Conservation (phyloP, 2,113 vertebrate genomes). For the Promerops cafer region DNA sequence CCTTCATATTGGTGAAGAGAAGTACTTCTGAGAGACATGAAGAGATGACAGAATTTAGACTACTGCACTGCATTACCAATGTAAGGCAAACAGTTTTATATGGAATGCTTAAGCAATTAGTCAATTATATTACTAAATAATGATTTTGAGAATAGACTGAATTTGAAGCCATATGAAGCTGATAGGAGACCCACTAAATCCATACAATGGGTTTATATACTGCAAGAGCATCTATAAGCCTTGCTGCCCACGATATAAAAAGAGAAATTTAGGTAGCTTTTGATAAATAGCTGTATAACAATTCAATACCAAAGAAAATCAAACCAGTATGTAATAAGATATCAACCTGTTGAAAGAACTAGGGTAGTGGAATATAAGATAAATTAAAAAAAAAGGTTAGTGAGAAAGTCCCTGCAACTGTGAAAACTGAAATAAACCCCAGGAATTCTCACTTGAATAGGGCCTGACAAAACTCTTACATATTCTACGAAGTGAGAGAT, state of each 20-base stretch:
- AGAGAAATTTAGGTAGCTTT: not conserved
- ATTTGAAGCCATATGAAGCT: slow-evolving; percentile 44
- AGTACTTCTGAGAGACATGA: not conserved
- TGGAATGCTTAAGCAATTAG: not conserved
- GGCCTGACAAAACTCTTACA: not conserved
- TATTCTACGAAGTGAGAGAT: not conserved
- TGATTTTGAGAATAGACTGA: not conserved
- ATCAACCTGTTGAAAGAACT: not conserved
- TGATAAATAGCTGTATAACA: not conserved
- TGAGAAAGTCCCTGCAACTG: not conserved
- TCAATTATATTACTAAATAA: not conserved
- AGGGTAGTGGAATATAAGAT: not conserved
- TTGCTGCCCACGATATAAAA: not conserved
- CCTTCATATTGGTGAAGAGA: not conserved
- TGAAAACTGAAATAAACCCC: not conserved
- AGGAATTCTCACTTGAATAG: not conserved
- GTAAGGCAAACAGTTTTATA: not conserved
- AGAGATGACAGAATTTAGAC: not conserved
- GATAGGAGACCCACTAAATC: not conserved
- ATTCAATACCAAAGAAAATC: not conserved
- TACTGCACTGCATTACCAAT: not conserved
- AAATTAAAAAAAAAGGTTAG: not conserved
- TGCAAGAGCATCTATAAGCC: not conserved
- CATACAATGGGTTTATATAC: not conserved
- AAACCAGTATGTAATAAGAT: not conserved